Base-by-base conservation (phyloP, 1,140 invertebrate species). In the Drosophila tristis region DNA sequence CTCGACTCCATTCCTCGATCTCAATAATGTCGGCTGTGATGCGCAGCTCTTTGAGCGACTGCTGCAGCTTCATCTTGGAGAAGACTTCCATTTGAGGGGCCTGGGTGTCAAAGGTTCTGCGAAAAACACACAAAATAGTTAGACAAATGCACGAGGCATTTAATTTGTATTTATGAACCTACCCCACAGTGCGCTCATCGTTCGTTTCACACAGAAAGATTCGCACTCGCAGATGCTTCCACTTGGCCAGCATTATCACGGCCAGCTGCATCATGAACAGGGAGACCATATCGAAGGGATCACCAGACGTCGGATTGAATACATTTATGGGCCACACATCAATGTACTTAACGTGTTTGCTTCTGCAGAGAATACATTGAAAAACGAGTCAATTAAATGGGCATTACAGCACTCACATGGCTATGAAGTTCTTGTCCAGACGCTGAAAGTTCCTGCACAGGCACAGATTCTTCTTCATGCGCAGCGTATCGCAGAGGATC, bases 271-370 rank as follows among this genome's bases (percentile, higher is more conserved):
- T 95, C 94, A 99, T 96, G 92, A 99, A 99, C 53, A 99, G 93
- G 74, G 95, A 98, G 44, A 96, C 97, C 79, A 96, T 96, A 59
- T 97, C 96, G 92, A 97, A 97, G 4, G 95, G 94, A 90, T 97
- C 95, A 62, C 95, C 94, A 76, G 95, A 94, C 1, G 94, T 94
- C 5, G 97, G 96, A 78, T 95, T 94, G 68, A 98, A 95, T 67
- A 98, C 95, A 90, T 99, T 98, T 0, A 98, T 95, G 8, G 98
- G 97, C 98, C 98, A 99, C 11, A 99, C 98, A 93, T 99, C 99
- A 62, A 99, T 98, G 92, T 96, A 98, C 74, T 95, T 95, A 20
- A 95, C 93, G 57, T 93, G 93, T 42, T 93, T 93, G 74, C 93
- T 94, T 65, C 94, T 94, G 58, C 9, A 25, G 20, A 20, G 20